Evolutionary conservation across 2,888 invertebrate genomes (phyloP).

Genomic region (Neoascia interrupta): DNA sequence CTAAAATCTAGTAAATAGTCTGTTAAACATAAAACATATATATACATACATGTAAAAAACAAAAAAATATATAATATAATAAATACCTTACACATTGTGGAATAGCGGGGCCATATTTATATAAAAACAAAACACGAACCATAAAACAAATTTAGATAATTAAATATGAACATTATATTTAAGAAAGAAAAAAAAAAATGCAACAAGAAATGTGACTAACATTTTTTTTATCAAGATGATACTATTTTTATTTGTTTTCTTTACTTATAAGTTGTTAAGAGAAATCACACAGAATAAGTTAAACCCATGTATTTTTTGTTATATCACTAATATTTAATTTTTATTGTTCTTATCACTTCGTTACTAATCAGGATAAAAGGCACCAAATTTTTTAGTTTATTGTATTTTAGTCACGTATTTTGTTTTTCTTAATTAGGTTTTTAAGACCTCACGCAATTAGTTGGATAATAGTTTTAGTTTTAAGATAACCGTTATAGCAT

Average conservation of each 20-base stretch:
- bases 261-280: constrained; percentile 50
- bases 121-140: constrained; percentile 41
- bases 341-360: constrained; percentile 53
- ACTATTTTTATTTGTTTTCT: constrained; percentile 36
- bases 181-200: constrained; percentile 43
- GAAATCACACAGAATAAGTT: constrained; percentile 4
- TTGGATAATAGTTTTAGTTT: constrained; percentile 20
- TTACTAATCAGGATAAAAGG: constrained; percentile 67
- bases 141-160: constrained; percentile 51
- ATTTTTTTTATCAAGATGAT: constrained; percentile 25
- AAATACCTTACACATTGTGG: constrained; percentile 76
- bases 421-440: constrained; percentile 25
- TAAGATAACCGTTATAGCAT: background rate
- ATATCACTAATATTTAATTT: constrained; percentile 28
- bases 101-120: constrained; percentile 80
- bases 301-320: constrained; percentile 43
- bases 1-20: constrained; percentile 65
- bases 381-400: constrained; percentile 63
- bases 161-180: constrained; percentile 42
- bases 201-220: constrained; percentile 67
- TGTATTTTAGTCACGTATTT: constrained; percentile 18
- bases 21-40: constrained; percentile 45
- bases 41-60: constrained; percentile 32
- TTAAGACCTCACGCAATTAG: constrained; percentile 19
- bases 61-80: constrained; percentile 36